Evolutionary conservation across 2,113 vertebrate species (phyloP).

Genomic region (Eclectus roratus): DNA sequence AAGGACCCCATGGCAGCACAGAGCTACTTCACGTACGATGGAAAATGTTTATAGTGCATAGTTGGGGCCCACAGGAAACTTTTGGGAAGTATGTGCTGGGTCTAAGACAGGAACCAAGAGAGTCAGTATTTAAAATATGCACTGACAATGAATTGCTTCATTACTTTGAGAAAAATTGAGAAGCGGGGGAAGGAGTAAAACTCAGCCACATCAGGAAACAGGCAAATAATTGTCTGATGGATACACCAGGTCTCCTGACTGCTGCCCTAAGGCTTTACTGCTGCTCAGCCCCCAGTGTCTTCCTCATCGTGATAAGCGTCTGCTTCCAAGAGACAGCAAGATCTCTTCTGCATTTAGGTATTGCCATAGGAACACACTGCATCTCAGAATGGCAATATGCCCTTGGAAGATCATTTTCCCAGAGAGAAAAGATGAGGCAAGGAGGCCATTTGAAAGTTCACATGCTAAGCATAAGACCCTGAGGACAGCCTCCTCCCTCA

Average conservation of each 20-base stretch:
- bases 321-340: not conserved
- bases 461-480: not conserved
- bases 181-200: not conserved
- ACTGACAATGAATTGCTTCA: constrained; percentile 34
- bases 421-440: not conserved
- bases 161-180: constrained; percentile 17
- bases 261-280: not conserved
- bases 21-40: not conserved
- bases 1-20: not conserved
- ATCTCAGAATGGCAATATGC: not conserved
- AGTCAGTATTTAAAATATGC: constrained; percentile 30
- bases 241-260: not conserved
- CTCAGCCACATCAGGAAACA: not conserved
- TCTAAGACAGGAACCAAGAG: constrained; percentile 24
- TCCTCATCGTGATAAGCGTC: not conserved
- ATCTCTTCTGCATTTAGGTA: not conserved
- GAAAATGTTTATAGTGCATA: constrained; percentile 23
- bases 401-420: not conserved
- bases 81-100: not conserved
- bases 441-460: not conserved
- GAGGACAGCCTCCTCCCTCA: not conserved
- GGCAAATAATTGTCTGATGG: not conserved
- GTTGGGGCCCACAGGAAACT: constrained; percentile 41
- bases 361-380: not conserved
- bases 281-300: not conserved